Evolutionary conservation across 2,797 vertebrate genomes (phyloP).

Genomic region (Falco concolor): DNA sequence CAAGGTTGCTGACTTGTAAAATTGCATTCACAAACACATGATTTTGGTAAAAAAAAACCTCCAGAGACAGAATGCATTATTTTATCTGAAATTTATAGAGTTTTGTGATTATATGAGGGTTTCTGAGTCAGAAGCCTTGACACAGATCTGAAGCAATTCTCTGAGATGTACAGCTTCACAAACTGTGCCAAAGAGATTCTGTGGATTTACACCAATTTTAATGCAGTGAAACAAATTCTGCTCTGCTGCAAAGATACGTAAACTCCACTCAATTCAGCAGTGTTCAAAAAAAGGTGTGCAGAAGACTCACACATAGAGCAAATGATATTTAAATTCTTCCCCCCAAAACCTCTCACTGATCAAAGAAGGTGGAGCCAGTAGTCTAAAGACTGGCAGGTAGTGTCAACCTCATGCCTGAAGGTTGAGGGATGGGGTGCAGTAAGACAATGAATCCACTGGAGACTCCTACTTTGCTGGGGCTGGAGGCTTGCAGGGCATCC

Average conservation of each 20-base stretch:
- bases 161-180: not conserved
- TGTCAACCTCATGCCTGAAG: not conserved
- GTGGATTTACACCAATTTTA: not conserved
- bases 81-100: not conserved
- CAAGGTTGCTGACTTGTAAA: not conserved
- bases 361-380: not conserved
- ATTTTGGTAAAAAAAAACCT: not conserved
- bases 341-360: not conserved
- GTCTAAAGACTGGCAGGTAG: not conserved
- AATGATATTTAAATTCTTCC: not conserved
- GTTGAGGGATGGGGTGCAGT: not conserved
- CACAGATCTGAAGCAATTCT: not conserved
- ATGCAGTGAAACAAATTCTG: not conserved
- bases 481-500: not conserved
- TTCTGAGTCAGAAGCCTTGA: not conserved
- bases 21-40: not conserved
- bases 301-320: not conserved
- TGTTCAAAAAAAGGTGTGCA: not conserved
- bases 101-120: not conserved
- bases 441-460: not conserved
- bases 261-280: not conserved
- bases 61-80: not conserved
- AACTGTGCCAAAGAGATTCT: not conserved
- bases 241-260: not conserved
- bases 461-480: not conserved